These are phyloP conservation scores for Embidobia sp. DNA, from an alignment of 2,888 invertebrate genomes.

Conservation along the genomic window DNA sequence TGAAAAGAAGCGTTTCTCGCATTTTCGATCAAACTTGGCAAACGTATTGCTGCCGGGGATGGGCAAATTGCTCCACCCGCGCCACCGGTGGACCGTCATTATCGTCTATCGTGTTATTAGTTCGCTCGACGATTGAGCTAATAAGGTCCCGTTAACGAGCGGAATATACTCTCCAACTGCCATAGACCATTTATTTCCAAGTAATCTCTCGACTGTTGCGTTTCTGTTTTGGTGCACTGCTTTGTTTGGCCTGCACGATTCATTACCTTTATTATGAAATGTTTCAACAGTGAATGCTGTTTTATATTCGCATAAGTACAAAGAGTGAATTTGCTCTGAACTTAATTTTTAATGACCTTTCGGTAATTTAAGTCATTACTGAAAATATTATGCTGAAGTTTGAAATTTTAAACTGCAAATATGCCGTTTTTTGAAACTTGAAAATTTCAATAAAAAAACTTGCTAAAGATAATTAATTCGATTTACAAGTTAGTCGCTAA, in stretches of 20 bases:
- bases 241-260: conserved; percentile 25
- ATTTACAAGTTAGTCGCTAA: conserved; percentile 53
- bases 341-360: too few species aligned
- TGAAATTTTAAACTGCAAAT: too few species aligned
- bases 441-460: too few species aligned
- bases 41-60: conserved; percentile 58
- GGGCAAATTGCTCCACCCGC: conserved; percentile 47
- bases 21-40: conserved; percentile 65
- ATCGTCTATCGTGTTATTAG: conserved; percentile 75
- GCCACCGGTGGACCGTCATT: conserved; percentile 66
- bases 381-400: too few species aligned
- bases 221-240: conserved; percentile 47
- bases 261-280: conserved; percentile 9
- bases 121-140: conserved; percentile 74
- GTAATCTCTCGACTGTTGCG: conserved; percentile 61
- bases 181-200: conserved; percentile 58
- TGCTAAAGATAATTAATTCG: too few species aligned
- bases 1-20: conserved; percentile 64
- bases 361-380: too few species aligned
- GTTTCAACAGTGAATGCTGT: neutral
- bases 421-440: too few species aligned
- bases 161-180: conserved; percentile 61
- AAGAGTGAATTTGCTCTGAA: too few species aligned
- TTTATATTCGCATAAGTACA: too few species aligned
- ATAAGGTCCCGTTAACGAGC: conserved; percentile 70